Evolutionary conservation across 1,140 invertebrate species (phyloP).

Genomic region (Adoxophyes honmai): DNA sequence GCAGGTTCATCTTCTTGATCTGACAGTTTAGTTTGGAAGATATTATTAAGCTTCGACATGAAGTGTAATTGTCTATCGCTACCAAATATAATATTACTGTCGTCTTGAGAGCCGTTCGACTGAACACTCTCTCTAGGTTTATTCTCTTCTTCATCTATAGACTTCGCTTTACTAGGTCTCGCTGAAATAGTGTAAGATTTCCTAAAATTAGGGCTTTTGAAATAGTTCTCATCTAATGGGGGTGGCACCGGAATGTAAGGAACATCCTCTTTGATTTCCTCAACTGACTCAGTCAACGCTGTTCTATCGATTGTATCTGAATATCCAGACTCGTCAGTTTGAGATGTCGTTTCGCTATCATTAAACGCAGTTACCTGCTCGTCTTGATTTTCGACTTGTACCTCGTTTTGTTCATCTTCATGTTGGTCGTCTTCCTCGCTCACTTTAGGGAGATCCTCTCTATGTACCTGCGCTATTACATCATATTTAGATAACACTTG

Average conservation of each 20-base stretch:
- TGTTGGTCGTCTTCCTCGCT: constrained; percentile 54
- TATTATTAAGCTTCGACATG: constrained; percentile 58
- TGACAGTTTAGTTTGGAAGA: constrained; percentile 57
- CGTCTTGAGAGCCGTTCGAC: constrained; percentile 53
- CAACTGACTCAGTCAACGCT: constrained; percentile 42
- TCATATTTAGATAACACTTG: constrained; percentile 70
- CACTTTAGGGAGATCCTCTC: constrained; percentile 63
- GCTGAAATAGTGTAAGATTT: constrained; percentile 55
- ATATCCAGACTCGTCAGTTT: constrained; percentile 67
- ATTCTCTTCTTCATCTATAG: constrained; percentile 31
- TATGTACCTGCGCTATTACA: constrained; percentile 68
- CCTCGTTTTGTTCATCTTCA: constrained; percentile 30
- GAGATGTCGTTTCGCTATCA: constrained; percentile 60
- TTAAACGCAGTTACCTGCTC: constrained; percentile 53
- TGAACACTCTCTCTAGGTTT: constrained; percentile 53
- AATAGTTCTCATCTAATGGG: constrained; percentile 61
- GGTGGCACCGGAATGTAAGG: constrained; percentile 56
- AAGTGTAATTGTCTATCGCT: constrained; percentile 64
- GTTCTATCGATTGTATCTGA: constrained; percentile 64
- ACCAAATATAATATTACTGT: constrained; percentile 57
- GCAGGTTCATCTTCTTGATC: constrained; percentile 32
- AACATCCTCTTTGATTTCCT: constrained; percentile 41
- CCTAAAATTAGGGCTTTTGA: constrained; percentile 47
- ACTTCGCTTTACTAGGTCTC: constrained; percentile 34
- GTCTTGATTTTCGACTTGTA: constrained; percentile 29